Percentiles rank a stretch among this genome's conserved stretches.
These are phyloP conservation scores for Lophius americanus DNA, from an alignment of 2,797 vertebrate genomes.

Conservation along the genomic window DNA sequence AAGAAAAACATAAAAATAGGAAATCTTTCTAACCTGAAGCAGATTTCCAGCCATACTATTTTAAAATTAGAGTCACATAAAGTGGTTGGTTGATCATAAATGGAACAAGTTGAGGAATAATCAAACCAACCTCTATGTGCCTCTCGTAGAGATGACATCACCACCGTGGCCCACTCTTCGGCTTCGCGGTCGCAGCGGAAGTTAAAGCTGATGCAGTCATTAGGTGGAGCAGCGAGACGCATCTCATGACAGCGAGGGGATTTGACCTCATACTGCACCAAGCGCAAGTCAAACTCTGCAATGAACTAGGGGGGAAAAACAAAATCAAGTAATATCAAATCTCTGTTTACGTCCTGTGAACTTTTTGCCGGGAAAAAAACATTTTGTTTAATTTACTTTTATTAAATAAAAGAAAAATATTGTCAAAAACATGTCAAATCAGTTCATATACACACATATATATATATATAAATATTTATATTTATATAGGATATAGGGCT, in stretches of 20 bases:
- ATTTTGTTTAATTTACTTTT: too few relatives aligned
- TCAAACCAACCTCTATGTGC: constrained; percentile 84
- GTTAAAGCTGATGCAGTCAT: constrained; percentile 83
- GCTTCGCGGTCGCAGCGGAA: constrained; percentile 91
- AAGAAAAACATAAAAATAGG: neutral
- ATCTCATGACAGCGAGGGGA: constrained; percentile 86
- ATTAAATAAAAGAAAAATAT: too few relatives aligned
- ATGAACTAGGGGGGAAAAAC: constrained; percentile 73
- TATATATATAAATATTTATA: too few relatives aligned
- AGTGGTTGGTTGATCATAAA: neutral
- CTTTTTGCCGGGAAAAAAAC: too few relatives aligned
- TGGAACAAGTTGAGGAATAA: neutral
- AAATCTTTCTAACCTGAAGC: neutral
- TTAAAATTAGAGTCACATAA: neutral
- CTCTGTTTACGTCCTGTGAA: too few relatives aligned
- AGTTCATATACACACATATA: too few relatives aligned
- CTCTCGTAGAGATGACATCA: constrained; percentile 88
- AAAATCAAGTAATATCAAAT: neutral
- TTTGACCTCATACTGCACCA: constrained; percentile 84
- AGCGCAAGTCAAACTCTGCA: constrained; percentile 86
- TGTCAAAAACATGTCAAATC: too few relatives aligned
- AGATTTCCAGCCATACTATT: neutral
- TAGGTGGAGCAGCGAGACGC: constrained; percentile 75
- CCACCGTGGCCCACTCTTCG: constrained; percentile 90
- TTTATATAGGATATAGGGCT: too few relatives aligned